phyloP scores from a whole-genome alignment of 2,113 vertebrate species.

The Mohoua ochrocephala region DNA sequence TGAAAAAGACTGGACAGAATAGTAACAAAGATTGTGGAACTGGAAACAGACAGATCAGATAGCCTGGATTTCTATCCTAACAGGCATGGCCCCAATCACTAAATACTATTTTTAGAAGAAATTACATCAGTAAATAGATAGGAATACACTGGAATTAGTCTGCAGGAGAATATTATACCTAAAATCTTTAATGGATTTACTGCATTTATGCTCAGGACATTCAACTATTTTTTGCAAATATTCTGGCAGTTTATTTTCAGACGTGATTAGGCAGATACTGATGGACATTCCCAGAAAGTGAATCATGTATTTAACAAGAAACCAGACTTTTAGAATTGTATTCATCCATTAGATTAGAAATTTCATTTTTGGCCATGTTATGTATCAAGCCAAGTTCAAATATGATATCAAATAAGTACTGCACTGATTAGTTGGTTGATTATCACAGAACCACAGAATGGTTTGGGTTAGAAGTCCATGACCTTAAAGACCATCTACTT shows the following conservation, averaged over 20 bases:
- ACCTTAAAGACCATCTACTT: not conserved
- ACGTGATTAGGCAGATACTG: not conserved
- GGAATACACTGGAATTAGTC: not conserved
- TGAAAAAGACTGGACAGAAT: not conserved
- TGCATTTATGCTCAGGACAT: not conserved
- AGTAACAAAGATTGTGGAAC: not conserved
- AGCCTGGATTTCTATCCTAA: not conserved
- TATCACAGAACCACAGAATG: not conserved
- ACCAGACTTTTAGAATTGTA: not conserved
- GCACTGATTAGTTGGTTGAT: not conserved
- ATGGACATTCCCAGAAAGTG: not conserved
- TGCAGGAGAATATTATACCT: not conserved
- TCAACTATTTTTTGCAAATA: not conserved
- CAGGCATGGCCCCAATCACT: fast-evolving
- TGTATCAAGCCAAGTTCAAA: not conserved
- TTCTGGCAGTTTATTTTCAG: not conserved
- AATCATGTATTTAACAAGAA: not conserved
- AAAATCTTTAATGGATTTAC: not conserved
- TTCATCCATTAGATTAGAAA: not conserved
- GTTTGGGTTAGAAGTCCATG: not conserved
- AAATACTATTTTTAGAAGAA: not conserved
- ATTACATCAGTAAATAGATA: not conserved
- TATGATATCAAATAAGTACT: not conserved
- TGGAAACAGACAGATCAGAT: not conserved
- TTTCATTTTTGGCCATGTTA: not conserved